Evolutionary conservation across 2,797 vertebrate species (phyloP).

Genomic region (Psittacula derbiana): DNA sequence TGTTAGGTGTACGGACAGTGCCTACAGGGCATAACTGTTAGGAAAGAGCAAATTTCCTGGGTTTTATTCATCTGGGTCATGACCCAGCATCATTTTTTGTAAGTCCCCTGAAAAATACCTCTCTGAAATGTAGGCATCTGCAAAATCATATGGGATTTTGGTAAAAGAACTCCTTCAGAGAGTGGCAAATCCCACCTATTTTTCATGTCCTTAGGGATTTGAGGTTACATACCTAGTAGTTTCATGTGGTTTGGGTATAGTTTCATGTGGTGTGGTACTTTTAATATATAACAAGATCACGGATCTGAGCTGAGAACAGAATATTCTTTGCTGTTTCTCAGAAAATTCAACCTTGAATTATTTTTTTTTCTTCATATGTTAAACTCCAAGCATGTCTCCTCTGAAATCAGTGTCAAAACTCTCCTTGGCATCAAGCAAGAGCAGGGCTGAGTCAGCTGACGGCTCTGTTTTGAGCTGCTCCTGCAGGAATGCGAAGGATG

Average conservation of each 20-base stretch:
- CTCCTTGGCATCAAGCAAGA: neutral
- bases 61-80: neutral
- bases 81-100: neutral
- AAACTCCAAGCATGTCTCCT: neutral
- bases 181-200: neutral
- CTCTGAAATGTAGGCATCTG: neutral
- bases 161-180: neutral
- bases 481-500: neutral
- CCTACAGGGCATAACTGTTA: neutral
- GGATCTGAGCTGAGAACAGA: neutral
- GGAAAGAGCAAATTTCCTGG: neutral
- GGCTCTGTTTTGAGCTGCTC: neutral
- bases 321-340: neutral
- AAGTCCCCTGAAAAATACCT: neutral
- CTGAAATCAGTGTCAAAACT: conserved; percentile 16
- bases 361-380: neutral
- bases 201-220: neutral
- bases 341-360: neutral
- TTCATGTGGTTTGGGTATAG: neutral
- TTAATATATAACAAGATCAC: neutral
- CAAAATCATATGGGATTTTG: neutral
- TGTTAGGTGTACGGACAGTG: neutral
- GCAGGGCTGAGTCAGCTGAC: neutral
- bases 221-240: neutral
- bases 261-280: neutral